Conservation (phyloP, 1,140 invertebrate species). For the Pachypeltis micranthus region DNA sequence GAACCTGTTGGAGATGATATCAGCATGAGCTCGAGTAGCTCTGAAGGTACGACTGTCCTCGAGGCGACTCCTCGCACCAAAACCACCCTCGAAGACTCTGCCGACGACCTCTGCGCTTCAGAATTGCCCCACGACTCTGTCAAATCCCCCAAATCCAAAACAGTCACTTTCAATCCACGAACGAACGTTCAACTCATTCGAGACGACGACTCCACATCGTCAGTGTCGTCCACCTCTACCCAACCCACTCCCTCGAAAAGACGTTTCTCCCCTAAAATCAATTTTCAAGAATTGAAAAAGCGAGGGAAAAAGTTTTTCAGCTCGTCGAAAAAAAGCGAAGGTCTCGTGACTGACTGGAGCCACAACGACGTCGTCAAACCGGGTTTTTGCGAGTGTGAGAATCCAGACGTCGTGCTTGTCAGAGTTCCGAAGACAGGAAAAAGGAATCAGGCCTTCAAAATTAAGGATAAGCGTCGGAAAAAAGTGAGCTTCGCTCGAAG, state of each 20-base stretch:
- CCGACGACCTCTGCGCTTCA: neutral
- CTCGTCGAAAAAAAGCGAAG: neutral
- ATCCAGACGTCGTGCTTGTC: neutral
- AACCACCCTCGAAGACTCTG: neutral
- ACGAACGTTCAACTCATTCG: neutral
- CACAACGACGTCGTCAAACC: neutral
- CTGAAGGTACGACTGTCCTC: neutral
- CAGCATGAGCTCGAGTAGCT: neutral
- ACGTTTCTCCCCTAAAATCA: neutral
- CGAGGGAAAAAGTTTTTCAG: neutral
- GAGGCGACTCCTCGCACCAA: neutral
- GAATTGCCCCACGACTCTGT: neutral
- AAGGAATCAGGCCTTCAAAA: neutral
- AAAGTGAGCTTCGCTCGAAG: neutral
- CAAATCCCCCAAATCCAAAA: neutral
- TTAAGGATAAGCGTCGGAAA: neutral
- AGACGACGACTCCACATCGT: constrained; percentile 4
- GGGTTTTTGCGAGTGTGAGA: neutral
- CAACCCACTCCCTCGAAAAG: too few species aligned
- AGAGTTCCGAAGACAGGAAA: neutral
- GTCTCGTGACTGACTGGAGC: neutral
- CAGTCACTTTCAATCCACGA: neutral
- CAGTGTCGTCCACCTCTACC: neutral
- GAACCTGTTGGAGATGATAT: neutral
- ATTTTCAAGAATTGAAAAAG: neutral